Evolutionary conservation across 2,888 invertebrate genomes (phyloP).

Genomic region (Agrochola litura): DNA sequence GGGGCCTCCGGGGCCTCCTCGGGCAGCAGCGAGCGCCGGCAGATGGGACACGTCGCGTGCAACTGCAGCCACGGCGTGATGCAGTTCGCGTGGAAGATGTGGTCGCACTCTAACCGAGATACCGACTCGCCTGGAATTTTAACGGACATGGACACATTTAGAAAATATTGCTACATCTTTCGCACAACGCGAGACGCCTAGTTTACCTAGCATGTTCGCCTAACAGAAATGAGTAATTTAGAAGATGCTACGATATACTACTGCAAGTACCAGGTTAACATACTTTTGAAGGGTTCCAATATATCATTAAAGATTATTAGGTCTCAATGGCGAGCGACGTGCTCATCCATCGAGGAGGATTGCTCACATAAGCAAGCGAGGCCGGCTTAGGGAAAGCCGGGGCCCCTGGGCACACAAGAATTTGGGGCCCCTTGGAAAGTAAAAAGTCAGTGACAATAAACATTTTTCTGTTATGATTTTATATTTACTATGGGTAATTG

Average conservation of each 20-base stretch:
- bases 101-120: constrained; percentile 95
- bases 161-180: neutral
- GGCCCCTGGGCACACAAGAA: too few species aligned
- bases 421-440: too few species aligned
- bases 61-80: constrained; percentile 99
- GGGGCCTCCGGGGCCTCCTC: constrained; percentile 64
- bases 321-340: neutral
- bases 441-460: too few species aligned
- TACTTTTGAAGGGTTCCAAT: neutral
- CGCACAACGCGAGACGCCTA: neutral
- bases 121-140: constrained; percentile 92
- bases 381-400: too few species aligned
- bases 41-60: constrained; percentile 99
- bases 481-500: too few species aligned
- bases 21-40: constrained; percentile 91
- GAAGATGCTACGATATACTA: neutral
- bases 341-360: neutral
- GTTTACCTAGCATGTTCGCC: neutral
- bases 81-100: constrained; percentile 97
- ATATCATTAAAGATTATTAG: neutral
- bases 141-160: neutral
- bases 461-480: too few species aligned
- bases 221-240: neutral
- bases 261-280: neutral
- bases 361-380: neutral